phyloP scores from a whole-genome alignment of 1,140 invertebrate species.

The Teleogryllus occipitalis region DNA sequence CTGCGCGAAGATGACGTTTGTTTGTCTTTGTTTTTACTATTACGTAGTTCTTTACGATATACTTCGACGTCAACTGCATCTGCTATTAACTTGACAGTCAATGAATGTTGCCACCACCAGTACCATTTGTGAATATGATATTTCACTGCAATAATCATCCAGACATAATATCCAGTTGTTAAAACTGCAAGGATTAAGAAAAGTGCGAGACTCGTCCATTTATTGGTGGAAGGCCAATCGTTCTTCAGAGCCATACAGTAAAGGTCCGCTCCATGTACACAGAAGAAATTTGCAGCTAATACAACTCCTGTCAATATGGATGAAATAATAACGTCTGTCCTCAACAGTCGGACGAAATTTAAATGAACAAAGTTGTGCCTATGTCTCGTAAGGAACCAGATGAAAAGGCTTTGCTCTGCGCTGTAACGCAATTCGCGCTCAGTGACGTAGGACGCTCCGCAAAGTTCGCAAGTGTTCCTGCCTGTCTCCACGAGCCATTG shows the following conservation, averaged over 20 bases:
- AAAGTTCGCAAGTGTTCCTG: conserved; percentile 49
- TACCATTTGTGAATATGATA: conserved; percentile 1
- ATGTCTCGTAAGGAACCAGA: conserved; percentile 11
- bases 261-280: not conserved
- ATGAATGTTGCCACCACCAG: not conserved
- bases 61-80: not conserved
- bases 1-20: not conserved
- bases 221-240: not conserved
- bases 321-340: not conserved
- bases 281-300: not conserved
- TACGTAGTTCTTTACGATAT: not conserved
- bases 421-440: conserved; percentile 31
- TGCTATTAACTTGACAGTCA: not conserved
- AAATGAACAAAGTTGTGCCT: not conserved
- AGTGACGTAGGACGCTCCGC: conserved; percentile 45
- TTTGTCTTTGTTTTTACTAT: not conserved
- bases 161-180: not conserved
- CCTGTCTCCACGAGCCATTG: conserved; percentile 56
- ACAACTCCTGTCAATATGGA: not conserved
- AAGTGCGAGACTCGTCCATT: not conserved
- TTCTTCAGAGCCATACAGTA: not conserved
- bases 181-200: not conserved
- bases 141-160: not conserved
- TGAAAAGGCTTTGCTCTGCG: not conserved
- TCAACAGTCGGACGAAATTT: not conserved